phyloP scores from a whole-genome alignment of 2,888 invertebrate species.

The Taenaris catops region DNA sequence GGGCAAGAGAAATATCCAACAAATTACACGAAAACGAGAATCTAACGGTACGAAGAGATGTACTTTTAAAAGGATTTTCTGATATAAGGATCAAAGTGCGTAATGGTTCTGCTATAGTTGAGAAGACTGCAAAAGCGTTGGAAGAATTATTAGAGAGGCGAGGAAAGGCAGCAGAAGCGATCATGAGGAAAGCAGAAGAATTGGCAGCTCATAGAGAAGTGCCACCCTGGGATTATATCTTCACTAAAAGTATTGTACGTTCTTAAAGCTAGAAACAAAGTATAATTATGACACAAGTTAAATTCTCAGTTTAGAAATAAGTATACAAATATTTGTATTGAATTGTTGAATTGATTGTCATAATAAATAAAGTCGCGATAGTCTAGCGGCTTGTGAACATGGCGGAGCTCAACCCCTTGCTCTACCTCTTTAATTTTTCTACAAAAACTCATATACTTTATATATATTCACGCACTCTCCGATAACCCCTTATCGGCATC shows the following conservation, averaged over 20 bases:
- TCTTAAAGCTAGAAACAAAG: no score
- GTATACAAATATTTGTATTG: no score
- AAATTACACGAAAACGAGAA: constrained; percentile 42
- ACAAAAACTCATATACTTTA: no score
- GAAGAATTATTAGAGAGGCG: constrained; percentile 47
- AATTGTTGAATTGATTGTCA: no score
- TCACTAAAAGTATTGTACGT: constrained; percentile 57
- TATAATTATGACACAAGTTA: no score
- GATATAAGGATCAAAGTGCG: constrained; percentile 46
- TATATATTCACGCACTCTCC: no score
- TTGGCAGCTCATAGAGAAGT: constrained; percentile 33
- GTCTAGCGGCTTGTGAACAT: no score
- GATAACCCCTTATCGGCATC: no score
- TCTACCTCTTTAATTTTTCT: no score
- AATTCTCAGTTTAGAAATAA: no score
- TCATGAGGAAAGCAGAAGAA: constrained; percentile 56
- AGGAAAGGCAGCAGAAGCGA: constrained; percentile 50
- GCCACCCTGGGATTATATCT: constrained; percentile 40
- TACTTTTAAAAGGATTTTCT: constrained; percentile 46
- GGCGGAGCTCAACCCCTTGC: no score
- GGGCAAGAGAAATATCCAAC: constrained; percentile 53
- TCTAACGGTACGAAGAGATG: constrained; percentile 47
- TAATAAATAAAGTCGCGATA: no score
- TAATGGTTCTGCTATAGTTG: constrained; percentile 53
- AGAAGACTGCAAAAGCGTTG: constrained; percentile 45